Base-by-base conservation (phyloP, 2,888 invertebrate species). In the Noctua comes region DNA sequence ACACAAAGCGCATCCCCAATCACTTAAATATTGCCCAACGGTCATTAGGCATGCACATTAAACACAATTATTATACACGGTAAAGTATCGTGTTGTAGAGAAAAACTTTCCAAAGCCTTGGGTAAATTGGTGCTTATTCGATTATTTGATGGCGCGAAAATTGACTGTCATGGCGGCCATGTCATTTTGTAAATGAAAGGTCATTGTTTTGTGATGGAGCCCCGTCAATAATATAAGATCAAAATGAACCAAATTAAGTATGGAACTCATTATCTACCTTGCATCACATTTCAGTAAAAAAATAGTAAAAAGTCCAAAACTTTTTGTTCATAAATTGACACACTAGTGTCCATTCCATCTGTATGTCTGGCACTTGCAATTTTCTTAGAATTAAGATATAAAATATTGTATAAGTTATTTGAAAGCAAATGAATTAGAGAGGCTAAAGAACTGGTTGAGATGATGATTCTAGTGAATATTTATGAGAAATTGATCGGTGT, bases 21-120 rank as follows among this genome's bases (percentile, higher is more conserved):
- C 77, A 71, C 57, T 87, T 85, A 86, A 76, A 0, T 66, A 66
- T 87, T 87, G 75, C 80, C 7, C 77, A 87, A 85, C 81, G 0
- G 3, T 31, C 79, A 78, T 86, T 87, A 82, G 77, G 43, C 76
- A 87, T 86, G 86, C 82, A 59, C 73, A 77, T 83, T 87, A 71
- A 79, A 82, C 87, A 77, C 84, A 73, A 73, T 80, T 75, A 76
- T 72, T 48, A 59, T 74, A 62, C 74, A 43, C 48, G 40, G 21
- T 65, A 68, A 54, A 65, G n/a, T 59, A 64, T 64, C 59, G 73
- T n/a, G n/a, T 4, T 46, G 43, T 18, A 68, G 75, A 64, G 75
- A 74, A 72, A 79, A 70, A 79, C 46, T 79, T 85, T 83, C 72
- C 21, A 62, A 79, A 76, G 70, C 83, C 83, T 86, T 85, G 68